Conservation (phyloP, 2,888 invertebrate genomes). For the Iselma pallidipennis region DNA sequence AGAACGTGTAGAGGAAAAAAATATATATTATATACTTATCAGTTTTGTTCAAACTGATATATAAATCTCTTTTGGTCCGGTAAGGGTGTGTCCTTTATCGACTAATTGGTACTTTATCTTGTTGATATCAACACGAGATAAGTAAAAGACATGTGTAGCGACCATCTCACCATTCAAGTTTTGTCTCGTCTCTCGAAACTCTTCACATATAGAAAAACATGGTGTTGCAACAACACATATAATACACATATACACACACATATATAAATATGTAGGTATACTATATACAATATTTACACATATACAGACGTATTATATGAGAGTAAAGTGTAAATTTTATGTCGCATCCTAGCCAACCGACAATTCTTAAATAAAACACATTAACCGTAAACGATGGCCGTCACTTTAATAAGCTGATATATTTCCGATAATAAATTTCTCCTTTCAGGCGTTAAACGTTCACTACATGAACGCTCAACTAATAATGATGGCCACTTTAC, state of each 20-base stretch:
- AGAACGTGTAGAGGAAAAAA: no score
- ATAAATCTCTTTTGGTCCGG: not conserved
- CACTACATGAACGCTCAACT: constrained; percentile 17
- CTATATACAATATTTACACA: no score
- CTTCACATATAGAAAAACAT: not conserved
- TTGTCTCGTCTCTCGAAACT: not conserved
- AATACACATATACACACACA: not conserved
- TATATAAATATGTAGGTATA: no score
- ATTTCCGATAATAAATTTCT: constrained; percentile 29
- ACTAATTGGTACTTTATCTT: not conserved
- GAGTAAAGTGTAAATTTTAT: constrained; percentile 6
- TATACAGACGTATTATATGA: not conserved
- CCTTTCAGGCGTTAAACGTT: constrained; percentile 19
- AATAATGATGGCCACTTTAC: constrained; percentile 9
- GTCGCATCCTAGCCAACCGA: not conserved
- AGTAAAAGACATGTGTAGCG: not conserved
- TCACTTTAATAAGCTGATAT: constrained; percentile 29
- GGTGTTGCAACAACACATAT: not conserved
- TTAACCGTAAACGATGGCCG: constrained; percentile 27
- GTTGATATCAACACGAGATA: not conserved
- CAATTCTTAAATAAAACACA: constrained; percentile 22
- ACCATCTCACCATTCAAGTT: not conserved
- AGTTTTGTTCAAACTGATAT: not conserved
- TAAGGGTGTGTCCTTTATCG: not conserved
- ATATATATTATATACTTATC: no score